Percentiles rank a stretch among this genome's conserved stretches.
These are phyloP conservation scores for Lepus oiostolus DNA, from an alignment of 2,797 vertebrate species.

Conservation along the genomic window DNA sequence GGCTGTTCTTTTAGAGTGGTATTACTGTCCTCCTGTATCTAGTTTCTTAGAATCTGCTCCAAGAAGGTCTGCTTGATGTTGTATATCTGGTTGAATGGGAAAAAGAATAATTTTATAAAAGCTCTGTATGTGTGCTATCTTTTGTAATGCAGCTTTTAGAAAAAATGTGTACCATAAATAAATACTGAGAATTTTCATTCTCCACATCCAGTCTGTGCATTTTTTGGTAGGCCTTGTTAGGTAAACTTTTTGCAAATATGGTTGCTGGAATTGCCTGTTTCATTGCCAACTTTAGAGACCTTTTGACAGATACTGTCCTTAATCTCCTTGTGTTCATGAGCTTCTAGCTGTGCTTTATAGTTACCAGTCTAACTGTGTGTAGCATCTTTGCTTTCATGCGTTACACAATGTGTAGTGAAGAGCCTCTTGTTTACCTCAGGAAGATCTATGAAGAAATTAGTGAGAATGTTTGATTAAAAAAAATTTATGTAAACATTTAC, in stretches of 20 bases:
- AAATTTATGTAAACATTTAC: neutral
- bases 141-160: neutral
- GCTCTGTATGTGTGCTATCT: neutral
- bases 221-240: neutral
- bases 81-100: constrained; percentile 30
- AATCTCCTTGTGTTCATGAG: constrained; percentile 19
- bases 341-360: constrained; percentile 28
- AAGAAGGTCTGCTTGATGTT: neutral
- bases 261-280: constrained; percentile 27
- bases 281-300: constrained; percentile 22
- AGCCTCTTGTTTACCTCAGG: constrained; percentile 18
- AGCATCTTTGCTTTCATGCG: neutral
- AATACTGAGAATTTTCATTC: constrained; percentile 37
- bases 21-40: neutral
- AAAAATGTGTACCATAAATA: constrained; percentile 24
- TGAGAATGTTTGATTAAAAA: constrained; percentile 35
- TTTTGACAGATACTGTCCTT: neutral
- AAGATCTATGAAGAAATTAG: constrained; percentile 26
- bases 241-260: constrained; percentile 1
- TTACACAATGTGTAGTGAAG: constrained; percentile 42
- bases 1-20: constrained; percentile 20
- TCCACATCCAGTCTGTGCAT: neutral
- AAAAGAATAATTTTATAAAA: constrained; percentile 51
- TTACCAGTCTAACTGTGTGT: constrained; percentile 54
- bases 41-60: neutral